phyloP scores from a whole-genome alignment of 53 echinoderm and acorn worm genomes.

The Crossaster papposus region DNA sequence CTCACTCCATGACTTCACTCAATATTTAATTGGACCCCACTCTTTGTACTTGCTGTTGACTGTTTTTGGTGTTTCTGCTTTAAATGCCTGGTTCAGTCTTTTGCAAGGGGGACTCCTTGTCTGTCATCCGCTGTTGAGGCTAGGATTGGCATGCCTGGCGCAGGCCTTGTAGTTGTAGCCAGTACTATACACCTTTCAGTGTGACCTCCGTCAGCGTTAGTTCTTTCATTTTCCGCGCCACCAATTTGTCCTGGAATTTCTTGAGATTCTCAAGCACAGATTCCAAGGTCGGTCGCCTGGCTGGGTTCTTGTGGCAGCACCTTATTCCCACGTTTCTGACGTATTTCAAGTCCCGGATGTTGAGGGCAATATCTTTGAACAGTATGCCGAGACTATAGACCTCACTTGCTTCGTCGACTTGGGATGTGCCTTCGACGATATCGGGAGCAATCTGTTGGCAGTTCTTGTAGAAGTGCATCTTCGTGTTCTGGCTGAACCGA shows the following conservation, averaged over 20 bases:
- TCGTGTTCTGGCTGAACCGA: neutral
- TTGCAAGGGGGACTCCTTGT: too few relatives aligned
- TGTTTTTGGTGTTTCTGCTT: too few relatives aligned
- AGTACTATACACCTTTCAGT: neutral
- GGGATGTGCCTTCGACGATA: neutral
- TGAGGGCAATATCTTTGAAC: constrained; percentile 1
- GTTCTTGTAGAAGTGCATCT: neutral
- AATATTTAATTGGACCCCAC: too few relatives aligned
- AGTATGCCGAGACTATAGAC: constrained; percentile 12
- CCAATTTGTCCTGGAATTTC: constrained; percentile 11
- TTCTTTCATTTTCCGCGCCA: neutral
- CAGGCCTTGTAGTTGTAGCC: too few relatives aligned
- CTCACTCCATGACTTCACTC: too few relatives aligned
- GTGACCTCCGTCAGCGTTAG: neutral
- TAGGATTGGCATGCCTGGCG: too few relatives aligned
- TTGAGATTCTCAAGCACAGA: neutral
- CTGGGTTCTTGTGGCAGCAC: constrained; percentile 19
- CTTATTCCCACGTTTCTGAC: neutral
- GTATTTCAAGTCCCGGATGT: neutral
- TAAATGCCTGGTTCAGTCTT: too few relatives aligned
- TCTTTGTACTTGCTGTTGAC: too few relatives aligned
- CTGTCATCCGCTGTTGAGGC: too few relatives aligned
- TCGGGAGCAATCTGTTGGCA: constrained; percentile 21
- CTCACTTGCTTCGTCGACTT: neutral
- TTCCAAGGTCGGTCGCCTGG: neutral